Evolutionary conservation across 2,113 vertebrate genomes (phyloP).

Genomic region (Brachyhypopomus occidentalis): DNA sequence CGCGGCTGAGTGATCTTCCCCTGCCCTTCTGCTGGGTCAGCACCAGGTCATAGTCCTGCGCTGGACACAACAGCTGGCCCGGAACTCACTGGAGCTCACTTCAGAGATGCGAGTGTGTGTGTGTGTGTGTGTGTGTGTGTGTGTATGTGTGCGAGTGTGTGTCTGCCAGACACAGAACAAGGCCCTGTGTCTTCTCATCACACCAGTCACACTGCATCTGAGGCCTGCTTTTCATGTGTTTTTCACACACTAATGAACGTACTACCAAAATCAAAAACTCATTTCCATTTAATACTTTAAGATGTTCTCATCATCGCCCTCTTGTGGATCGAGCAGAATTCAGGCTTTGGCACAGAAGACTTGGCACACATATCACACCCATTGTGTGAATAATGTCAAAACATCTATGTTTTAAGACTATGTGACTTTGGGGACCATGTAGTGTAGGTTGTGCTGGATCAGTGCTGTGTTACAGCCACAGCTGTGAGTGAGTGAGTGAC

Average conservation of each 20-base stretch:
- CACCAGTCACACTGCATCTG: too few relatives aligned
- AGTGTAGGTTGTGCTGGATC: conserved; percentile 26
- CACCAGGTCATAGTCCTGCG: conserved; percentile 4
- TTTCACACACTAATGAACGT: background rate
- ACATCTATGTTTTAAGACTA: conserved; percentile 35
- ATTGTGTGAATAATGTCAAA: conserved; percentile 21
- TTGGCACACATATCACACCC: conserved; percentile 22
- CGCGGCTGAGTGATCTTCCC: conserved; percentile 8
- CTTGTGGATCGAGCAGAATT: conserved; percentile 26
- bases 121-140: background rate
- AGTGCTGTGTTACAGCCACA: conserved; percentile 58
- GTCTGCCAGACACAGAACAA: conserved; percentile 1
- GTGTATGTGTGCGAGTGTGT: background rate
- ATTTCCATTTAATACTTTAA: background rate
- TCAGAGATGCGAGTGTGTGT: background rate
- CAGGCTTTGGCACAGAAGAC: conserved; percentile 16
- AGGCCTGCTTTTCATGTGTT: background rate
- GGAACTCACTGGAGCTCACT: background rate
- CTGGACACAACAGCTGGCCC: conserved; percentile 16
- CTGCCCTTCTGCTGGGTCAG: conserved; percentile 2
- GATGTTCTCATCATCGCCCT: conserved; percentile 30
- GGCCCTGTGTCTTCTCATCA: background rate
- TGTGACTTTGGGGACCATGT: conserved; percentile 33
- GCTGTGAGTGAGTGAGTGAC: conserved; percentile 28
- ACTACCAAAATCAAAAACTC: background rate